Percentiles rank a stretch among this genome's conserved stretches.
Evolutionary conservation across 1,140 invertebrate genomes (phyloP).

Genomic region (Phymastichus coffea): DNA sequence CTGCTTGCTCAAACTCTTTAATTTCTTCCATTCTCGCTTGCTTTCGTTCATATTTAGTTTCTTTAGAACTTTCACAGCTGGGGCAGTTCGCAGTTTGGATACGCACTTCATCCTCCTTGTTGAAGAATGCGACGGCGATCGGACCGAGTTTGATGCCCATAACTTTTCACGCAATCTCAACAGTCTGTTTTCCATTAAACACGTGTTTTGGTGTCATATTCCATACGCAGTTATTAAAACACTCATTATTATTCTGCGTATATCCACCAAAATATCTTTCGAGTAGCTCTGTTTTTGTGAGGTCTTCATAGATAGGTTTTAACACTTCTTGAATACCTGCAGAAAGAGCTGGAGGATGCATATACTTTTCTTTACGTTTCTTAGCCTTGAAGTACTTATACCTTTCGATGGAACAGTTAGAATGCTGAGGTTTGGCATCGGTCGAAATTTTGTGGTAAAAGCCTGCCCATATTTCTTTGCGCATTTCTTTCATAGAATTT

Average conservation of each 20-base stretch:
- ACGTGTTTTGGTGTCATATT: constrained; percentile 22
- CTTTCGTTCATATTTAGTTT: too few relatives aligned
- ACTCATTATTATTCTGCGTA: constrained; percentile 34
- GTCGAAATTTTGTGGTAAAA: neutral
- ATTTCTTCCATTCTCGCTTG: too few relatives aligned
- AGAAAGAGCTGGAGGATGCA: neutral
- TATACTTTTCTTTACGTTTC: neutral
- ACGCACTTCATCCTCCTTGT: too few relatives aligned
- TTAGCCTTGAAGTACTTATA: too few relatives aligned
- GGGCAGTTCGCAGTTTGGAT: too few relatives aligned
- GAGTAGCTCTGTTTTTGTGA: constrained; percentile 19
- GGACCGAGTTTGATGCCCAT: too few relatives aligned
- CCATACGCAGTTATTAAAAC: constrained; percentile 29
- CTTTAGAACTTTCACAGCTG: too few relatives aligned
- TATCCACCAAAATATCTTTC: constrained; percentile 23
- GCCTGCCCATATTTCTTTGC: too few relatives aligned
- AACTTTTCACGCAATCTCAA: too few relatives aligned
- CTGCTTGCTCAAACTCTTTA: too few relatives aligned
- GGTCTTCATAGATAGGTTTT: constrained; percentile 18
- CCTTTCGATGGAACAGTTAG: neutral
- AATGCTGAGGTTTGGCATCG: neutral
- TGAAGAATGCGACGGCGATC: too few relatives aligned
- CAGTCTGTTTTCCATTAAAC: constrained; percentile 10
- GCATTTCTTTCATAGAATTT: neutral
- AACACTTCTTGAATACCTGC: constrained; percentile 18